Percentiles rank a stretch among this genome's conserved stretches.
Evolutionary conservation across 2,797 vertebrate species (phyloP).

Genomic region (Notoglanidium macrostoma): DNA sequence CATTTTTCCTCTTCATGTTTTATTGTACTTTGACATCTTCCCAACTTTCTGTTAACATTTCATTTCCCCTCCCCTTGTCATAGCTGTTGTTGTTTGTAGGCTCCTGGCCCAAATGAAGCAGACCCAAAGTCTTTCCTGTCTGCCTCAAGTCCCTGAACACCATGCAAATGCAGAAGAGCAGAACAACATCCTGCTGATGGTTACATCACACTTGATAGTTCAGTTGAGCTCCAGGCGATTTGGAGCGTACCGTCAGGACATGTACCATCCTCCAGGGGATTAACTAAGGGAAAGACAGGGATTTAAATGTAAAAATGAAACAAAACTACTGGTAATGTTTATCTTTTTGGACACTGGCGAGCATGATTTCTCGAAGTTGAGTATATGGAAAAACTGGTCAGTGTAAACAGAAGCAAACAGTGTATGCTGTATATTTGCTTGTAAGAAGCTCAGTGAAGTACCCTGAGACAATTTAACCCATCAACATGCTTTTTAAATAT

Average conservation of each 20-base stretch:
- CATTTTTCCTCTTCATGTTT: not conserved
- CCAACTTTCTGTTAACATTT: not conserved
- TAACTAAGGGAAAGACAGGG: conserved; percentile 12
- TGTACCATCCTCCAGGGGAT: conserved; percentile 19
- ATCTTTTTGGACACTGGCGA: not conserved
- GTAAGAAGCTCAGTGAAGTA: not conserved
- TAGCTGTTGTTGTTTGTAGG: conserved; percentile 24
- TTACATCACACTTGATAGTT: conserved; percentile 46
- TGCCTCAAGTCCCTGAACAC: conserved; percentile 23
- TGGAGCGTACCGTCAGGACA: conserved; percentile 4
- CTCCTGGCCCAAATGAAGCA: not conserved
- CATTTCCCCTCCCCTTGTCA: not conserved
- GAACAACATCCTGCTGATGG: conserved; percentile 28
- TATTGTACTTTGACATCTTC: not conserved
- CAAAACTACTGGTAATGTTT: not conserved
- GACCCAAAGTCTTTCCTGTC: conserved; percentile 30
- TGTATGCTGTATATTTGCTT: not conserved
- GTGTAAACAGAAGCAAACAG: not conserved
- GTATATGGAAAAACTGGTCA: not conserved
- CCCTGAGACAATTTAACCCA: not conserved
- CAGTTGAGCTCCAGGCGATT: conserved; percentile 26
- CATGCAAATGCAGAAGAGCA: not conserved
- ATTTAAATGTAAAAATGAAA: conserved; percentile 26
- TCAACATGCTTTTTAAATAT: not conserved
- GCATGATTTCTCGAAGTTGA: not conserved